Conservation (phyloP, 2,797 vertebrate species). For the Xiphorhynchus erythropygius region DNA sequence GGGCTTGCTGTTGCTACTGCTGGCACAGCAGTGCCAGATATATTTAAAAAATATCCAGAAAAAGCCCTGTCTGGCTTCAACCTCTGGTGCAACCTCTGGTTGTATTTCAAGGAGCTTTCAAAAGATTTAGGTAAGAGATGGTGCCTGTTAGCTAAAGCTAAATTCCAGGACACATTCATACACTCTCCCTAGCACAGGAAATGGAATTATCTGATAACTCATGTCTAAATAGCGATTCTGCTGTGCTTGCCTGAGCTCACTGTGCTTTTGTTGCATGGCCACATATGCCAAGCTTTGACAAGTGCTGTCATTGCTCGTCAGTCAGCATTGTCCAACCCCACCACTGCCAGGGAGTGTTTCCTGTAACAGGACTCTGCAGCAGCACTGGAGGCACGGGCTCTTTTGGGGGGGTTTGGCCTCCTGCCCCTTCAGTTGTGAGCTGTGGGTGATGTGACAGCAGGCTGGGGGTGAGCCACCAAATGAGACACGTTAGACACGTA, state of each 20-base stretch:
- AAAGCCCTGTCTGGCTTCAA: neutral
- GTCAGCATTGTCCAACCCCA: neutral
- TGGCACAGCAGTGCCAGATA: neutral
- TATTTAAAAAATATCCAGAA: neutral
- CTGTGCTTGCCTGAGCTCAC: neutral
- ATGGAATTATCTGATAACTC: neutral
- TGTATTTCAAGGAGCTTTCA: neutral
- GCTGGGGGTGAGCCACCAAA: neutral
- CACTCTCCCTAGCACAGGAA: neutral
- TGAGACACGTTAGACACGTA: fast-evolving
- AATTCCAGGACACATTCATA: neutral
- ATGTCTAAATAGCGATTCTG: neutral
- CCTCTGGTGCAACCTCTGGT: neutral
- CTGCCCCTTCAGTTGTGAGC: neutral
- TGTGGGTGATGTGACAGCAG: neutral
- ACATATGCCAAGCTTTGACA: neutral
- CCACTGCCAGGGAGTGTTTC: neutral
- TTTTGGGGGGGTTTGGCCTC: neutral
- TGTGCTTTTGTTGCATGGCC: neutral
- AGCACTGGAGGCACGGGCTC: fast-evolving
- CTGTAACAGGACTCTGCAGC: neutral
- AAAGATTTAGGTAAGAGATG: neutral
- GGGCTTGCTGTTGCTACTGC: neutral
- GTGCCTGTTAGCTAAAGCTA: neutral
- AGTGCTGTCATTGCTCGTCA: neutral